phyloP scores from a whole-genome alignment of 2,113 vertebrate genomes.

The Sebastes schlegelii region DNA sequence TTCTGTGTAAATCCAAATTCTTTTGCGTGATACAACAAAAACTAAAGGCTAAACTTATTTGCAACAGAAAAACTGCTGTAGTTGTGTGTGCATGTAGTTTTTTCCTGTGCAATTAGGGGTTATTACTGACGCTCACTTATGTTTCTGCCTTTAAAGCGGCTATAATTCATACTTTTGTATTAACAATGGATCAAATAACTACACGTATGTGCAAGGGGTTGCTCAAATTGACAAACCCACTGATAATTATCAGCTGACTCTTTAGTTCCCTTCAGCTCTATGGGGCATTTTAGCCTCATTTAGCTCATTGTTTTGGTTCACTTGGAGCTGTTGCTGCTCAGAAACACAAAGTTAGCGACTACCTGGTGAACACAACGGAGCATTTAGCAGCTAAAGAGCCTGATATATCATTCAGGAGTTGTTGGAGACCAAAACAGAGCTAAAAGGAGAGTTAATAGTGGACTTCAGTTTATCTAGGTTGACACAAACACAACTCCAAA shows the following conservation, averaged over 20 bases:
- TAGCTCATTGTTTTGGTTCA: not conserved
- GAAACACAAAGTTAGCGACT: not conserved
- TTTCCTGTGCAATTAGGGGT: too few relatives aligned
- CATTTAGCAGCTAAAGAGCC: not conserved
- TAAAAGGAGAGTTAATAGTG: not conserved
- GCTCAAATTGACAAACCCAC: not conserved
- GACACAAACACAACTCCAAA: not conserved
- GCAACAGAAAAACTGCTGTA: not conserved
- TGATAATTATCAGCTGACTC: not conserved
- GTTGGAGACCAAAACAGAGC: not conserved
- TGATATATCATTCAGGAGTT: not conserved
- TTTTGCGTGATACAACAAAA: not conserved
- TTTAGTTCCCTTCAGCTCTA: not conserved
- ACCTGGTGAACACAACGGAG: not conserved
- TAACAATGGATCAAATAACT: too few relatives aligned
- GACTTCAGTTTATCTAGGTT: not conserved
- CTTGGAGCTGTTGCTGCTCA: not conserved
- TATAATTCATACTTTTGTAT: too few relatives aligned
- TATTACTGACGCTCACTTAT: too few relatives aligned
- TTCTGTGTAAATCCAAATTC: too few relatives aligned
- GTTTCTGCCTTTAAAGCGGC: too few relatives aligned
- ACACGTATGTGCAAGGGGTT: not conserved
- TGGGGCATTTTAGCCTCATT: not conserved
- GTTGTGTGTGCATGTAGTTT: too few relatives aligned
- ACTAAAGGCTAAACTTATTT: not conserved